Percentiles rank a stretch among this genome's conserved stretches.
phyloP scores from a whole-genome alignment of 2,888 invertebrate species.

The Campoletis raptor region DNA sequence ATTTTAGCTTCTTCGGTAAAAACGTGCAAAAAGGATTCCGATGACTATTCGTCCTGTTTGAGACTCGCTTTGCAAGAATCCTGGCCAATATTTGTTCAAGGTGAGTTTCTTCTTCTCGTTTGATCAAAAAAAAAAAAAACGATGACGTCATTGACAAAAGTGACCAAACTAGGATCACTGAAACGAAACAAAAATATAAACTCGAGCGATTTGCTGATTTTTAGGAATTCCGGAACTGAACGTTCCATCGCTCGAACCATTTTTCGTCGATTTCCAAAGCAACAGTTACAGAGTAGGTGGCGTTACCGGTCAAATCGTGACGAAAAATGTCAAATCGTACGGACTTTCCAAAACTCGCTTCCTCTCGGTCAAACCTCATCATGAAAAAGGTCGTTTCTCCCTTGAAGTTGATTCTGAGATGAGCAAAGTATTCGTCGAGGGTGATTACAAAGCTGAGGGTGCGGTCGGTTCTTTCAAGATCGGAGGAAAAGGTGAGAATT shows the following conservation, averaged over 20 bases:
- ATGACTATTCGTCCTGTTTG: conserved; percentile 81
- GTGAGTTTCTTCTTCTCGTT: conserved; percentile 70
- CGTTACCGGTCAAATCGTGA: conserved; percentile 85
- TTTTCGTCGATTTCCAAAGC: conserved; percentile 84
- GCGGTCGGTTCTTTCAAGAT: conserved; percentile 87
- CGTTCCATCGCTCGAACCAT: conserved; percentile 86
- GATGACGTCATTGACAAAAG: not conserved
- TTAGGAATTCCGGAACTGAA: conserved; percentile 86
- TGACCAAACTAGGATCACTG: not conserved
- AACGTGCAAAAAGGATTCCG: conserved; percentile 78
- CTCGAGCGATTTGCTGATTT: conserved; percentile 13
- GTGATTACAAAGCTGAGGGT: conserved; percentile 88
- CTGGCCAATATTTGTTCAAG: conserved; percentile 80
- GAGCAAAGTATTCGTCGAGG: conserved; percentile 86
- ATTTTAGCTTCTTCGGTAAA: conserved; percentile 76
- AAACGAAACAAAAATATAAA: conserved; percentile 28
- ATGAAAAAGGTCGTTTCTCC: conserved; percentile 87
- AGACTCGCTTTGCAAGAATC: conserved; percentile 82
- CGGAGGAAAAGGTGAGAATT: conserved; percentile 87
- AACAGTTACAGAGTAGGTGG: conserved; percentile 82
- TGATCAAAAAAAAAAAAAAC: conserved; percentile 13
- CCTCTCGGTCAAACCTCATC: conserved; percentile 86
- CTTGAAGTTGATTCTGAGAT: conserved; percentile 87
- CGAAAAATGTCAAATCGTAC: conserved; percentile 86
- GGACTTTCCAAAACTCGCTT: conserved; percentile 87